Evolutionary conservation across 2,797 vertebrate genomes (phyloP), one percentile per base, ranked within the genome.

Genomic region (Aulostomus chinensis): DNA sequence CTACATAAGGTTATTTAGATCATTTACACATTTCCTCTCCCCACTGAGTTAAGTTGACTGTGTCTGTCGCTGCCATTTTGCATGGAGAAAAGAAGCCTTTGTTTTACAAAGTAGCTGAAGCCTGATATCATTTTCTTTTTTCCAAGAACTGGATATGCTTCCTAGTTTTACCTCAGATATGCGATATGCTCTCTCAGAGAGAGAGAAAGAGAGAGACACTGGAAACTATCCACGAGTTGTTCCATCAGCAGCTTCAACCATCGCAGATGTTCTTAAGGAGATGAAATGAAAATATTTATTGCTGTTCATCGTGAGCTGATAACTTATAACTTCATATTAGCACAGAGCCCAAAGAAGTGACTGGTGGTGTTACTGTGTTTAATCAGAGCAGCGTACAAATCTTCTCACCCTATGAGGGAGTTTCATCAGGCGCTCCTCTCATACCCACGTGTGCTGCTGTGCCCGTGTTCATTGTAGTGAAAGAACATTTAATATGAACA

Each of bases 51-150:
- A 50, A 45, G 5, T 20, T 17, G 35, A 39, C 48, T 41, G 34
- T 61, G 50, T 68, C 45, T 70, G 45, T 48, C 38, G 41, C 49
- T 50, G 58, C 54, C 40, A 58, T 53, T 84, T 80, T 85, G 76
- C 74, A 84, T 80, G 22, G 54, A 34, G 22, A 58, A 58, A 24
- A 31, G 32, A 63, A 38, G 17, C 45, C 31, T 41, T 35, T 3
- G 41, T 52, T 80, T 85, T 78, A 73, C 73, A 79, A 62, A 51
- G 56, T 66, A 58, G 65, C 31, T 70, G 29, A 53, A 57, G 47
- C 9, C 39, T 47, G 73, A 53, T 57, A 56, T 33, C n/a, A 1
- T 10, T 20, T 41, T 26, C 41, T 15, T 54, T 10, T 54, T 36
- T 46, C 46, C 22, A 47, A 45, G 48, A 66, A 43, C 35, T 14